phyloP scores from a whole-genome alignment of 2,113 vertebrate species.

The Barnardius zonarius region DNA sequence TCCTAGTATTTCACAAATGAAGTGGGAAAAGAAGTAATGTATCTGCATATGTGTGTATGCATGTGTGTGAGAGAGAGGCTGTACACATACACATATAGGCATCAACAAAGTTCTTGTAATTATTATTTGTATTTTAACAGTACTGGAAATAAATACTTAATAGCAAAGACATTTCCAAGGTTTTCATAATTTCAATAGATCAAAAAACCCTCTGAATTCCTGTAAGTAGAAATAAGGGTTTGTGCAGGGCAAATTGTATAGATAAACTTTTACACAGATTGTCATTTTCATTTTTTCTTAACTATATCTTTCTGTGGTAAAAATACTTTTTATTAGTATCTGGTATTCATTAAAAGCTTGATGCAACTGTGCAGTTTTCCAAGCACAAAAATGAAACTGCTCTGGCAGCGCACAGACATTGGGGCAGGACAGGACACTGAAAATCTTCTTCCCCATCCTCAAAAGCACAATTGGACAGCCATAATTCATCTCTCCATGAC shows the following conservation, averaged over 20 bases:
- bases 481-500: background rate
- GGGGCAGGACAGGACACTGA: background rate
- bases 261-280: background rate
- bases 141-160: background rate
- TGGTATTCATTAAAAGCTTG: background rate
- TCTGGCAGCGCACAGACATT: background rate
- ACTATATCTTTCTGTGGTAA: background rate
- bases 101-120: conserved; percentile 7
- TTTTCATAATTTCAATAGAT: background rate
- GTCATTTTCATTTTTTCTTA: background rate
- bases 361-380: background rate
- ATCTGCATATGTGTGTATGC: background rate
- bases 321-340: background rate
- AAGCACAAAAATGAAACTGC: background rate
- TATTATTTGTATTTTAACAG: background rate
- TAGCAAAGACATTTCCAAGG: background rate
- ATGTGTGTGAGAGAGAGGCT: background rate
- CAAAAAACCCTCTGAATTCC: background rate
- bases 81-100: background rate
- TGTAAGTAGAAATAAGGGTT: background rate
- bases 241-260: background rate
- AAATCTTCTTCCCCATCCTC: background rate
- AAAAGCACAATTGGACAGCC: background rate
- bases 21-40: background rate
- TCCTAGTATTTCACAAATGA: conserved; percentile 26